A percentile compares a stretch with the other conserved stretches of the same genome.
Conservation (phyloP, 2,888 invertebrate species). For the Minunthozetes semirufus region DNA sequence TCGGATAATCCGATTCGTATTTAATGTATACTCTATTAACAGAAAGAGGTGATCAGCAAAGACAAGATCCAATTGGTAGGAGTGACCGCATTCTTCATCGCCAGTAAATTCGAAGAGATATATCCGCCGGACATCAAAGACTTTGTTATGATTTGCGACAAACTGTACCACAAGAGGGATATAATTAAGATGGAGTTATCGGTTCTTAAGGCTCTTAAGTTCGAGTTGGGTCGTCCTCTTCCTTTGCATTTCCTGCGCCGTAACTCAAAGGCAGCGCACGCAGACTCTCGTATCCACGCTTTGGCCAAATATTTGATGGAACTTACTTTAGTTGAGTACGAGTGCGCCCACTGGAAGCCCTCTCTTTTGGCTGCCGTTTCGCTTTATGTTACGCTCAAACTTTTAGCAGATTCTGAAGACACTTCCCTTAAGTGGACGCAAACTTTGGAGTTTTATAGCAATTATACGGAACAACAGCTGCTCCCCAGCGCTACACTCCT, state of each 20-base stretch:
- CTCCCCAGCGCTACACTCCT: slow-evolving; percentile 62
- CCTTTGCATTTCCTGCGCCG: slow-evolving; percentile 83
- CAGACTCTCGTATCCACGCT: slow-evolving; percentile 62
- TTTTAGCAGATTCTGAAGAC: slow-evolving; percentile 46
- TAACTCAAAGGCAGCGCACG: slow-evolving; percentile 56
- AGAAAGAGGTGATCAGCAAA: slow-evolving; percentile 60
- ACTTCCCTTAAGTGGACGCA: slow-evolving; percentile 60
- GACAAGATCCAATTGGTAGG: slow-evolving; percentile 78
- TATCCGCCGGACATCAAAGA: slow-evolving; percentile 77
- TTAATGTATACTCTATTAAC: slow-evolving; percentile 43
- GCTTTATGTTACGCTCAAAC: slow-evolving; percentile 62
- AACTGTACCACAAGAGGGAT: slow-evolving; percentile 69
- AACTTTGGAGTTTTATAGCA: slow-evolving; percentile 67
- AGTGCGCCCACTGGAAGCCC: slow-evolving; percentile 65
- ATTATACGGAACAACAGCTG: slow-evolving; percentile 63
- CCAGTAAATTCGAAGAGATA: slow-evolving; percentile 91
- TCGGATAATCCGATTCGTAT: background rate
- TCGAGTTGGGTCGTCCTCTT: slow-evolving; percentile 74
- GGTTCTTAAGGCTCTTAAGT: slow-evolving; percentile 68
- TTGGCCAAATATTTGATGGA: slow-evolving; percentile 88
- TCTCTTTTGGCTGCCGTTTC: slow-evolving; percentile 77
- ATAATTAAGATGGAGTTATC: slow-evolving; percentile 73
- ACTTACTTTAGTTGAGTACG: slow-evolving; percentile 69
- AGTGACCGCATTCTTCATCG: slow-evolving; percentile 78
- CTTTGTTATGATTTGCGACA: slow-evolving; percentile 84